These are phyloP conservation scores for Otolemur garnettii DNA, from an alignment of 2,113 vertebrate species.

Conservation along the genomic window DNA sequence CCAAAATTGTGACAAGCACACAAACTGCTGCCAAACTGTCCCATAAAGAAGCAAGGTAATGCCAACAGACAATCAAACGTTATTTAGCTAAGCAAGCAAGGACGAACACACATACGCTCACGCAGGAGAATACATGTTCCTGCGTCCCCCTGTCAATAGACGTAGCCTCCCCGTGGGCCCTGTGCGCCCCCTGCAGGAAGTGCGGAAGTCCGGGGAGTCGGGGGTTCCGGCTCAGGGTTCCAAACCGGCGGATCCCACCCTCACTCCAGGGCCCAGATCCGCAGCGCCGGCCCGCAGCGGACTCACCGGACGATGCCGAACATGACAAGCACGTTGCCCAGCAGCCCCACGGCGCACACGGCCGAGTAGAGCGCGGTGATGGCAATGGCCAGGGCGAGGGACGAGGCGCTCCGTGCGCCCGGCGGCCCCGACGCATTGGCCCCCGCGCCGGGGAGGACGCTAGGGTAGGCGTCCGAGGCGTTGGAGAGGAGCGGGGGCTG, in stretches of 20 bases:
- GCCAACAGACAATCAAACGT: background rate
- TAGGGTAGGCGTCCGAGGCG: slow-evolving; percentile 80
- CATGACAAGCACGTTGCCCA: slow-evolving; percentile 97
- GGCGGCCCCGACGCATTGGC: slow-evolving; percentile 83
- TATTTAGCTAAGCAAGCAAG: background rate
- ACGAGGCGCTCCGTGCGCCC: slow-evolving; percentile 84
- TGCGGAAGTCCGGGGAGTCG: background rate
- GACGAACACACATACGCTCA: background rate
- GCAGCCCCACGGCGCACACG: slow-evolving; percentile 95
- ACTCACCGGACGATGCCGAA: slow-evolving; percentile 97
- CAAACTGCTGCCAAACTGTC: slow-evolving; percentile 48
- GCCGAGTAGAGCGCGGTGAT: slow-evolving; percentile 96
- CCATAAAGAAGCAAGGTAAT: background rate
- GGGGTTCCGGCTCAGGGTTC: background rate
- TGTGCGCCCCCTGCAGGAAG: rapidly evolving
- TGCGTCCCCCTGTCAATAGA: background rate
- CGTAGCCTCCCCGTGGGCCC: background rate
- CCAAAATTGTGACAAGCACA: slow-evolving; percentile 21
- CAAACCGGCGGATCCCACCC: background rate
- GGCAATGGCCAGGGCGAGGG: slow-evolving; percentile 92
- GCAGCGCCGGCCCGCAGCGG: background rate
- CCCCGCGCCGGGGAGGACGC: slow-evolving; percentile 75
- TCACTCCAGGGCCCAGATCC: background rate
- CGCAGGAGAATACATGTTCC: too few species aligned
- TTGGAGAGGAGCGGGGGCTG: slow-evolving; percentile 86